phyloP scores from a whole-genome alignment of 2,113 vertebrate species.

The Channa maculata region DNA sequence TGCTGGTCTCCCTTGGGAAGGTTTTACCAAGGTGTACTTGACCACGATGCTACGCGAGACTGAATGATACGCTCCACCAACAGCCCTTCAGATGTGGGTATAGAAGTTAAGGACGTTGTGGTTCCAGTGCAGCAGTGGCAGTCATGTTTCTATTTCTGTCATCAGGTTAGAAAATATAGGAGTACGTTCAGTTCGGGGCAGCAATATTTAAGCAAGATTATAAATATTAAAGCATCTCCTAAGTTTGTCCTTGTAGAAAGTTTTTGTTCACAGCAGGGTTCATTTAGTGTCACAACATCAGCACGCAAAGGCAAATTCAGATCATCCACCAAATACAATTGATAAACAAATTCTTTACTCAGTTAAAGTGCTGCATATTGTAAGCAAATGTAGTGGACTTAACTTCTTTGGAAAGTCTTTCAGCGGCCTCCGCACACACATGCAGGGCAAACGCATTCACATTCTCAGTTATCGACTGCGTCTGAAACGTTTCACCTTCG shows the following conservation, averaged over 20 bases:
- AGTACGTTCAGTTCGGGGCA: not conserved
- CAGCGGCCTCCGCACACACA: not conserved
- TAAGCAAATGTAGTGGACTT: not conserved
- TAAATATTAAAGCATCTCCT: slow-evolving; percentile 25
- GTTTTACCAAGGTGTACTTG: slow-evolving; percentile 44
- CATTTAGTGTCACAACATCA: slow-evolving; percentile 14
- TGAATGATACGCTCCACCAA: slow-evolving; percentile 2
- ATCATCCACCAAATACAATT: not conserved
- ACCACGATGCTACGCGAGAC: slow-evolving; percentile 32
- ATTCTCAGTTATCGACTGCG: slow-evolving; percentile 40
- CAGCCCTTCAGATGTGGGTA: slow-evolving; percentile 7
- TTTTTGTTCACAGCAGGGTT: slow-evolving; percentile 20
- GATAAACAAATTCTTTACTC: not conserved
- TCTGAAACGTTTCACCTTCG: slow-evolving; percentile 36
- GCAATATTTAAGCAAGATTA: slow-evolving; percentile 17
- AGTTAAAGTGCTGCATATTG: no score
- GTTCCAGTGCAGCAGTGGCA: not conserved
- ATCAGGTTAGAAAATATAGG: slow-evolving; percentile 19
- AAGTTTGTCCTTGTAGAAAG: not conserved
- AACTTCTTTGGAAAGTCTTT: slow-evolving; percentile 10
- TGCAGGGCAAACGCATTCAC: slow-evolving; percentile 19
- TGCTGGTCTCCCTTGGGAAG: slow-evolving; percentile 20
- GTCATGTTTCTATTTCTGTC: slow-evolving; percentile 9
- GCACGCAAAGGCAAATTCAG: slow-evolving; percentile 4
- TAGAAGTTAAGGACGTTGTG: slow-evolving; percentile 1